Base-by-base conservation (phyloP, 2,113 vertebrate genomes). In the Myodes glareolus region DNA sequence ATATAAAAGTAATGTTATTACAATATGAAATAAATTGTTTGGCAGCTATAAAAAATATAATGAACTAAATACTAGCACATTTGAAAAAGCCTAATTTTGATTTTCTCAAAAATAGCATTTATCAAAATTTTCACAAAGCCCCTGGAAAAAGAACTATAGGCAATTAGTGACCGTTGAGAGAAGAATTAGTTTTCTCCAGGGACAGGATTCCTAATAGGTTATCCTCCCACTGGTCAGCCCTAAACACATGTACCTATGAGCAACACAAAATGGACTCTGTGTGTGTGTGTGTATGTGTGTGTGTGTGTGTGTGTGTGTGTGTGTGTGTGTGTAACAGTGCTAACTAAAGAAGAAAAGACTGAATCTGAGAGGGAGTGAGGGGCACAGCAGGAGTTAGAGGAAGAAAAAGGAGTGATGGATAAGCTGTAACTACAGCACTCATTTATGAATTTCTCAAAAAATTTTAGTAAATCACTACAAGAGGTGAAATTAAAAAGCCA, bases 41-140 rank as follows among this genome's bases (percentile, higher is more conserved):
- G 82, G 27, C 76, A 94, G 94, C 61, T 23, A 61, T 73, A 76
- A 85, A 86, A 86, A 81, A 65, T 70, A 88, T 4, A 82, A 70
- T 91, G 31, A 77, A 81, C 5, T 67, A 84, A 29, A 68, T 63
- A 13, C 8, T 47, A 50, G 50, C 29, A 94, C 11, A 94, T 88
- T 68, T 94, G 77, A 91, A 95, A 96, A 96, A 73, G 2, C 42
- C 55, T 19, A 11, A 63, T 93, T 85, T 80, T 42, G 14, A 63
- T 93, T 85, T 80, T 42, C 72, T 94, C 27, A 88, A 92, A 89
- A 90, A 42, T 7, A 27, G 16, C 81, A 82, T 50, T 21, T 70
- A 31, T 89, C 65, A 73, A 84, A 82, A 88, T 82, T 61, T 82
- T 80, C 50, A 77, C 52, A 73, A 73, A 19, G 8, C 36, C n/a